A percentile compares a stretch with the other conserved stretches of the same genome.
These are phyloP conservation scores for Dynastes maya DNA, from an alignment of 2,888 invertebrate species.

Conservation along the genomic window DNA sequence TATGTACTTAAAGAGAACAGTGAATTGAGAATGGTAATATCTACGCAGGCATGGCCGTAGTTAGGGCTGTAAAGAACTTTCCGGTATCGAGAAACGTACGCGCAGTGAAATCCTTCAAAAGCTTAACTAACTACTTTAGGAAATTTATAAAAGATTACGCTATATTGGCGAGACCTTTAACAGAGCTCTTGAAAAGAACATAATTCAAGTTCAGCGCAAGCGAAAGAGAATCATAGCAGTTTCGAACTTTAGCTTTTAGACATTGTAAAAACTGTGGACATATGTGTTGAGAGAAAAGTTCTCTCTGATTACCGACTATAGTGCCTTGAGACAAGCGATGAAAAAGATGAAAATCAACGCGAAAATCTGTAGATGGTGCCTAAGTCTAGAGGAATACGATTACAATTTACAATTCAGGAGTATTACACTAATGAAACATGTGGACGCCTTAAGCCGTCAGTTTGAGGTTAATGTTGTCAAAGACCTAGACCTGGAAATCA, in stretches of 20 bases:
- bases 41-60: constrained; percentile 25
- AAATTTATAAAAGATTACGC: constrained; percentile 18
- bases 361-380: constrained; percentile 59
- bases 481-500: constrained; percentile 3
- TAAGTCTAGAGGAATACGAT: constrained; percentile 53
- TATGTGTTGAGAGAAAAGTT: constrained; percentile 59
- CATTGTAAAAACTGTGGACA: constrained; percentile 61
- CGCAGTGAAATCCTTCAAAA: constrained; percentile 21
- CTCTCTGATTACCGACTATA: constrained; percentile 58
- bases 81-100: neutral
- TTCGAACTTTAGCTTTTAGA: constrained; percentile 65
- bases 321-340: constrained; percentile 46
- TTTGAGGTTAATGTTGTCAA: neutral
- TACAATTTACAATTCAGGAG: neutral
- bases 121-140: constrained; percentile 28
- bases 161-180: constrained; percentile 31
- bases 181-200: constrained; percentile 6
- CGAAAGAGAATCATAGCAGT: constrained; percentile 50
- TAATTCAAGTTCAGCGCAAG: neutral
- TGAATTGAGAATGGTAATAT: neutral
- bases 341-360: constrained; percentile 50
- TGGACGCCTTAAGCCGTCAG: constrained; percentile 53
- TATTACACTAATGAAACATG: constrained; percentile 52
- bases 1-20: too few species aligned
- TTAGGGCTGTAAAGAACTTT: constrained; percentile 22